phyloP scores from a whole-genome alignment of 2,797 vertebrate genomes.

The Schizopygopsis pylzovi region DNA sequence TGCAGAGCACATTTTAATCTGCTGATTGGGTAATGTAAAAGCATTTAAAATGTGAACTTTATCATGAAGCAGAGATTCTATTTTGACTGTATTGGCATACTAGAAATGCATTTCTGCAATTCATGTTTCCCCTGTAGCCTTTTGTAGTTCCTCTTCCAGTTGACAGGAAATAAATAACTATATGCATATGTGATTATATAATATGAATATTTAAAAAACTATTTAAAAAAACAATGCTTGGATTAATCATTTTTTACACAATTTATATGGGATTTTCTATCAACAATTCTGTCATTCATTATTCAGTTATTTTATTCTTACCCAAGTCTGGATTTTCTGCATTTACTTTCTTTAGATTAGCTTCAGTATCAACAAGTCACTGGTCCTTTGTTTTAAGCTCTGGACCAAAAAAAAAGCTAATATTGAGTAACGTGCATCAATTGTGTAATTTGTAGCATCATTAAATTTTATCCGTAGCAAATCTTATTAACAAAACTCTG shows the following conservation, averaged over 20 bases:
- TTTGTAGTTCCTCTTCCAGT: too few relatives aligned
- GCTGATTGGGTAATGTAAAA: too few relatives aligned
- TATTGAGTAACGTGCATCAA: neutral
- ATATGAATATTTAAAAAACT: too few relatives aligned
- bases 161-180: too few relatives aligned
- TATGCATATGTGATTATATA: too few relatives aligned
- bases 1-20: too few relatives aligned
- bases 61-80: too few relatives aligned
- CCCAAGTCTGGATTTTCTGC: slow-evolving; percentile 20
- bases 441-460: neutral
- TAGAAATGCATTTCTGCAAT: too few relatives aligned
- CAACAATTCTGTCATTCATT: neutral
- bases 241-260: neutral
- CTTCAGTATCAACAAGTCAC: slow-evolving; percentile 51
- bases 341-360: slow-evolving; percentile 40
- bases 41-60: too few relatives aligned
- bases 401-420: neutral
- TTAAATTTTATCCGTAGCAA: neutral
- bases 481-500: neutral
- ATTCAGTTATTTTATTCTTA: slow-evolving; percentile 3
- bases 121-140: too few relatives aligned
- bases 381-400: slow-evolving; percentile 49
- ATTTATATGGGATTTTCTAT: neutral
- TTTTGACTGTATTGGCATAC: too few relatives aligned
- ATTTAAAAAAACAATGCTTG: neutral